These are phyloP conservation scores for Zoroaster sp. DNA, from an alignment of 53 echinoderm and acorn worm species.

Conservation along the genomic window DNA sequence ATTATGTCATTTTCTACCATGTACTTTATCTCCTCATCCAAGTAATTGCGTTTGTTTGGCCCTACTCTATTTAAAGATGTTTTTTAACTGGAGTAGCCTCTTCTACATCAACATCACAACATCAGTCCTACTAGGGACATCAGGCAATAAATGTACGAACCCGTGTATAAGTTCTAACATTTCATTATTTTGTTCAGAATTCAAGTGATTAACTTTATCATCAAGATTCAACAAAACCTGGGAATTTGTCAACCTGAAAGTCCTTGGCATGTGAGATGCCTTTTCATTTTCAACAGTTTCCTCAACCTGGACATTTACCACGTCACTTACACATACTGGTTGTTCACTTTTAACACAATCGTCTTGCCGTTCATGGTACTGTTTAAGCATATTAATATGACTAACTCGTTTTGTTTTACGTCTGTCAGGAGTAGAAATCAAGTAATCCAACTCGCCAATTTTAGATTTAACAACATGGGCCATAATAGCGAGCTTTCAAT, in stretches of 20 bases:
- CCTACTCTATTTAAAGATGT: conserved; percentile 61
- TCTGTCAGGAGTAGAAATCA: conserved; percentile 57
- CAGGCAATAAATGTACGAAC: conserved; percentile 33
- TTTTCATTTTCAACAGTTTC: neutral
- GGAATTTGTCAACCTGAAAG: neutral
- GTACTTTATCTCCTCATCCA: neutral
- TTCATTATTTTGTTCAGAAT: conserved; percentile 4
- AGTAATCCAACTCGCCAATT: conserved; percentile 52
- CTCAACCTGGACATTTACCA: neutral
- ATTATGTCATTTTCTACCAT: conserved; percentile 49
- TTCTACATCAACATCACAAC: conserved; percentile 65
- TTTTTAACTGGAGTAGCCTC: conserved; percentile 59
- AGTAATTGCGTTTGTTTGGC: conserved; percentile 35
- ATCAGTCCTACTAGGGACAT: conserved; percentile 52
- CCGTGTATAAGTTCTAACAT: conserved; percentile 19
- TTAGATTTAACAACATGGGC: conserved; percentile 47
- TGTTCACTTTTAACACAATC: too few relatives aligned
- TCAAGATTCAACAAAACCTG: neutral
- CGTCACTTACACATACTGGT: too few relatives aligned
- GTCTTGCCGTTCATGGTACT: conserved; percentile 16
- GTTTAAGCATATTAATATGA: conserved; percentile 71
- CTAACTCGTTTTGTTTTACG: conserved; percentile 40
- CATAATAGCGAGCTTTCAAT: conserved; percentile 36
- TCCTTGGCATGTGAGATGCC: neutral
- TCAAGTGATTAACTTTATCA: conserved; percentile 49